phyloP scores from a whole-genome alignment of 2,113 vertebrate genomes.

The Petroica traversi region DNA sequence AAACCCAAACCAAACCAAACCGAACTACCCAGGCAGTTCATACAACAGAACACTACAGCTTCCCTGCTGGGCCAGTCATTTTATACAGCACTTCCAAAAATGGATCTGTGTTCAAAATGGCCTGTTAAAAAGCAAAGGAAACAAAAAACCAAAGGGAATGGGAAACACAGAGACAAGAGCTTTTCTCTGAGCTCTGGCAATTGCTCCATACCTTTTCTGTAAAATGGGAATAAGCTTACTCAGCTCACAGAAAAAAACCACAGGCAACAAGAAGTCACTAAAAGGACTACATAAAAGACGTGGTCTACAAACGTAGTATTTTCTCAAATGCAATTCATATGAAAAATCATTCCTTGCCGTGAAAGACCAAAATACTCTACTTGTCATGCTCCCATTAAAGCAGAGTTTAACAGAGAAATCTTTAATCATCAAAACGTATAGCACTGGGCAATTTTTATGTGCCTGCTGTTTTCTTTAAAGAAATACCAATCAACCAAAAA shows the following conservation, averaged over 20 bases:
- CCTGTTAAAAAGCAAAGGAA: not conserved
- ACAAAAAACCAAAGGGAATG: not conserved
- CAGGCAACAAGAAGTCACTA: not conserved
- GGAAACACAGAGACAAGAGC: not conserved
- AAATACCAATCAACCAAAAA: not conserved
- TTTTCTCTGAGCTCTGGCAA: not conserved
- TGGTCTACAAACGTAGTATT: accelerated
- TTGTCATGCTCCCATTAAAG: not conserved
- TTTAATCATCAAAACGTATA: not conserved
- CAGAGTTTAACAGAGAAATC: not conserved
- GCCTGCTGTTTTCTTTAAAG: not conserved
- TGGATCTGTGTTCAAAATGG: not conserved
- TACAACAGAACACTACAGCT: not conserved
- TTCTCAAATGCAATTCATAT: not conserved
- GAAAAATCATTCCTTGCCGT: not conserved
- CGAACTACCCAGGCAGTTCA: not conserved
- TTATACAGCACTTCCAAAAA: not conserved
- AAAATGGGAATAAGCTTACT: not conserved
- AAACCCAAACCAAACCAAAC: not conserved
- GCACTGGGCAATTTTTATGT: not conserved
- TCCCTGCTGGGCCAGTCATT: not conserved
- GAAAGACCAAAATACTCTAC: accelerated
- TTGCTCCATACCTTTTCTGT: not conserved
- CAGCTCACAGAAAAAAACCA: not conserved
- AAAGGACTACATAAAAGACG: not conserved